phyloP scores from a whole-genome alignment of 2,797 vertebrate genomes.

The Chrysolophus pictus region DNA sequence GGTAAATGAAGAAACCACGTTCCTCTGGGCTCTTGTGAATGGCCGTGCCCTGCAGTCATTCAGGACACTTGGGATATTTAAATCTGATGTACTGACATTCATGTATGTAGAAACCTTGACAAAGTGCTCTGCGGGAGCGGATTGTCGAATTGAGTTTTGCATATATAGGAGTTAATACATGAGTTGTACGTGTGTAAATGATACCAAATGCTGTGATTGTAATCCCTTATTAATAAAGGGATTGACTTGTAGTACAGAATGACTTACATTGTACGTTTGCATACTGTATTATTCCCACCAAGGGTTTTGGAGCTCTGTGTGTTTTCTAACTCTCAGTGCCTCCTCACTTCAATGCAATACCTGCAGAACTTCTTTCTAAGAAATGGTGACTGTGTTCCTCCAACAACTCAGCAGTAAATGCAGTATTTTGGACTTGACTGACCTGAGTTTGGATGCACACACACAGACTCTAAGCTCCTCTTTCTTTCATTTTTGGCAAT shows the following conservation, averaged over 20 bases:
- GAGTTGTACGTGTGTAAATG: neutral
- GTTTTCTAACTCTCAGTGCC: neutral
- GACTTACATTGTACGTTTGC: neutral
- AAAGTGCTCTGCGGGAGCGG: neutral
- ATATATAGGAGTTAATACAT: neutral
- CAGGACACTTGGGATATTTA: neutral
- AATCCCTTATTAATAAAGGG: conserved; percentile 45
- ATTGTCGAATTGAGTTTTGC: neutral
- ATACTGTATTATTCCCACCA: neutral
- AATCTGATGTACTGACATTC: neutral
- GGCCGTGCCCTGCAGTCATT: neutral
- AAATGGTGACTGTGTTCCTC: neutral
- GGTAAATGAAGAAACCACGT: neutral
- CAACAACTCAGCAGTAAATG: neutral
- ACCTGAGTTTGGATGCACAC: neutral
- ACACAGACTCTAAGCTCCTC: neutral
- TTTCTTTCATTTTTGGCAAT: neutral
- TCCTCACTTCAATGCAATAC: neutral
- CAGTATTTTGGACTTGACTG: neutral
- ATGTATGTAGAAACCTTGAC: neutral
- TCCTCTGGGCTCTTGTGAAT: neutral
- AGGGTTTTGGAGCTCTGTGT: neutral
- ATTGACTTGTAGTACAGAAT: conserved; percentile 10
- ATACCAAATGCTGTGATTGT: neutral
- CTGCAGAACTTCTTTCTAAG: neutral